Evolutionary conservation across 2,797 vertebrate genomes (phyloP).

Genomic region (Staurois parvus): DNA sequence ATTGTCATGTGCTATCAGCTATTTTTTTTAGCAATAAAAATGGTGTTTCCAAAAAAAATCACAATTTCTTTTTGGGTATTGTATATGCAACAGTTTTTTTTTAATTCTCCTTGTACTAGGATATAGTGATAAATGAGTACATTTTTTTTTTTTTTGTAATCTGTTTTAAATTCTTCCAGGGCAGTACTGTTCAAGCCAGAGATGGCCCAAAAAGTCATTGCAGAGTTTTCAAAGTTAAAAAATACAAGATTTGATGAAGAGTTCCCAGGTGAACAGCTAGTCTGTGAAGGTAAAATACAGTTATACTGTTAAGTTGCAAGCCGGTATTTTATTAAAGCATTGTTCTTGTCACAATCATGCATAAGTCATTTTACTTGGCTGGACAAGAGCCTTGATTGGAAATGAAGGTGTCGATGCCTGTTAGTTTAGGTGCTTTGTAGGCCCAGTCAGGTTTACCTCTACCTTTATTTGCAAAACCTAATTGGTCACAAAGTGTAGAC

Average conservation of each 20-base stretch:
- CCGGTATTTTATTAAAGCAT: too few species aligned
- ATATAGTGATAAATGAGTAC: too few species aligned
- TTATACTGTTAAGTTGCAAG: not conserved
- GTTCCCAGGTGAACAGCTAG: constrained; percentile 86
- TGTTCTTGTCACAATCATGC: not conserved
- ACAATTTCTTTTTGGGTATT: too few species aligned
- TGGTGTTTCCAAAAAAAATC: too few species aligned
- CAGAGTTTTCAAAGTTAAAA: constrained; percentile 84
- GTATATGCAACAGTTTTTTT: too few species aligned
- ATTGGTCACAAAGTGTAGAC: not conserved
- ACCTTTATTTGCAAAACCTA: not conserved
- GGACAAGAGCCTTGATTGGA: not conserved
- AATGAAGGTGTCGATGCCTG: not conserved
- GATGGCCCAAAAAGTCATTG: constrained; percentile 76
- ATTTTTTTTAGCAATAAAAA: too few species aligned
- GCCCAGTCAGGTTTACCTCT: not conserved
- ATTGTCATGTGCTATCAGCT: too few species aligned
- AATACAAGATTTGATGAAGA: constrained; percentile 84
- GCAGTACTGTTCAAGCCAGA: constrained; percentile 76
- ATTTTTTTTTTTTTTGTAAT: not conserved
- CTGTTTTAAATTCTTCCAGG: constrained; percentile 61
- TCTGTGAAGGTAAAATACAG: constrained; percentile 82
- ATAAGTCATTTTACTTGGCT: not conserved
- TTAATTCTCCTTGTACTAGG: too few species aligned
- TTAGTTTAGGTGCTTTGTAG: not conserved